phyloP scores from a whole-genome alignment of 1,140 invertebrate genomes.

The Vanessa atalanta region DNA sequence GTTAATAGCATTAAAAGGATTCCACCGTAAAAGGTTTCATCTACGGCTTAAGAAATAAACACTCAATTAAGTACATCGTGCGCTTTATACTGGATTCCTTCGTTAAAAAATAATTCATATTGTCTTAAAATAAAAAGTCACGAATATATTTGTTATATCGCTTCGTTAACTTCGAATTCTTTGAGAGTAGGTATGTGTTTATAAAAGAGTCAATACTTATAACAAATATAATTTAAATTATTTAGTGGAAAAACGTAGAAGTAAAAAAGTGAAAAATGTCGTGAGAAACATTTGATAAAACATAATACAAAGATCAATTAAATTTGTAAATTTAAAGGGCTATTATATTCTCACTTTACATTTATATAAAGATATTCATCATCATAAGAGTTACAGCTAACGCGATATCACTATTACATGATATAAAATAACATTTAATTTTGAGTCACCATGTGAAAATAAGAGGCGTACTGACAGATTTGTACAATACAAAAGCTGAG shows the following conservation, averaged over 20 bases:
- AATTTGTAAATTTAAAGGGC: too few relatives aligned
- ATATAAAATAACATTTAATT: constrained; percentile 1
- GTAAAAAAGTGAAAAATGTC: too few relatives aligned
- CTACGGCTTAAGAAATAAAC: constrained; percentile 39
- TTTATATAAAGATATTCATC: background rate
- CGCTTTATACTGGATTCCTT: constrained; percentile 4
- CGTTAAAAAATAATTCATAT: background rate
- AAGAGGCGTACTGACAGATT: constrained; percentile 53
- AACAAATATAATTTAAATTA: too few relatives aligned
- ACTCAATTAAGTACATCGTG: constrained; percentile 19
- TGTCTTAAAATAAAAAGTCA: background rate
- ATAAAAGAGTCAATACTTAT: too few relatives aligned
- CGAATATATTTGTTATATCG: background rate
- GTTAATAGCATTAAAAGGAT: constrained; percentile 49
- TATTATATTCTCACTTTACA: too few relatives aligned
- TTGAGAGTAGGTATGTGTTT: too few relatives aligned
- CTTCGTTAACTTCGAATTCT: too few relatives aligned
- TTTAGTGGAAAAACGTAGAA: too few relatives aligned
- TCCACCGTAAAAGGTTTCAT: constrained; percentile 50
- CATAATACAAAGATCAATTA: too few relatives aligned
- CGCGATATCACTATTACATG: background rate
- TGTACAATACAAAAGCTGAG: constrained; percentile 57
- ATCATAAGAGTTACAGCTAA: background rate
- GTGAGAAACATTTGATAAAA: too few relatives aligned
- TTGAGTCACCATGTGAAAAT: constrained; percentile 46